These are phyloP conservation scores for Pandemis corylana DNA, from an alignment of 2,888 invertebrate genomes.

Conservation along the genomic window DNA sequence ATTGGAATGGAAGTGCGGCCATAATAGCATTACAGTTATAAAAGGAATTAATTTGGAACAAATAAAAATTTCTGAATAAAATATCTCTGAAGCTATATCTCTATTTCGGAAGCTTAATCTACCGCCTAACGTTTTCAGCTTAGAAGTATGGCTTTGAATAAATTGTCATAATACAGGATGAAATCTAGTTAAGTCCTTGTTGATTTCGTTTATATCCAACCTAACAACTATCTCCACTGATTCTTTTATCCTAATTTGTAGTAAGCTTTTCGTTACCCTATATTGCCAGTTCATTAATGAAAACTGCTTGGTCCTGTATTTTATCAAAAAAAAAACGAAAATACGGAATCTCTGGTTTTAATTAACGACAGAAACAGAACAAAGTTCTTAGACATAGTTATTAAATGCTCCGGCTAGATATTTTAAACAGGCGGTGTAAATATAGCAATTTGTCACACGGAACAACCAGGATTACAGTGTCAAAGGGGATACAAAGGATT, in stretches of 20 bases:
- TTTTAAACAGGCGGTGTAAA: slow-evolving; percentile 42
- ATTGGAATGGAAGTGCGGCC: no score
- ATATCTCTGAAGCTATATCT: no score
- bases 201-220: no score
- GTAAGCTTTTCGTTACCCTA: no score
- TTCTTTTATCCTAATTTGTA: no score
- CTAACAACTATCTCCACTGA: no score
- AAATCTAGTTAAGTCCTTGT: no score
- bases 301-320: neutral
- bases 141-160: neutral
- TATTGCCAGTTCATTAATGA: no score
- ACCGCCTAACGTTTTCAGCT: neutral
- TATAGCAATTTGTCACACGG: slow-evolving; percentile 48
- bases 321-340: neutral
- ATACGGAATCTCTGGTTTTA: neutral
- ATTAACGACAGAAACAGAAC: neutral
- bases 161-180: neutral
- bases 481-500: slow-evolving; percentile 44
- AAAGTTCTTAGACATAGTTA: neutral
- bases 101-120: neutral
- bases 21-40: no score
- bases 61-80: no score
- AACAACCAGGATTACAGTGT: slow-evolving; percentile 49
- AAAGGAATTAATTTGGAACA: no score
- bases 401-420: neutral